Conservation (phyloP, 2,113 vertebrate genomes). For the Nothoprocta pentlandii region DNA sequence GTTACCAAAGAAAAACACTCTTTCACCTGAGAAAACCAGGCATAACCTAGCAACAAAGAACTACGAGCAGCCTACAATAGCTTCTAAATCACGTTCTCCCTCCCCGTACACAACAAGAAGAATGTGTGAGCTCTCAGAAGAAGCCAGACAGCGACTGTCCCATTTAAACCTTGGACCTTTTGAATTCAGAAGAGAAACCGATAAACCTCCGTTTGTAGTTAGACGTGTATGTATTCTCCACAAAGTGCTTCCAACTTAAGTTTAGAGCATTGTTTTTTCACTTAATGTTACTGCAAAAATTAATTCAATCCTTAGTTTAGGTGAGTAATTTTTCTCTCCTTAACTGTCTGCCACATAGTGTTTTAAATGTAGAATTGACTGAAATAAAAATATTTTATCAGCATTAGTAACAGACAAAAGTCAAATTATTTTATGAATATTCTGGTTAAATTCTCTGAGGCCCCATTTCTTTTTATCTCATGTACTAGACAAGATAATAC, state of each 20-base stretch:
- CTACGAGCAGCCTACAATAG: constrained; percentile 90
- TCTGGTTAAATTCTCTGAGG: constrained; percentile 59
- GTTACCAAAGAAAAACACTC: constrained; percentile 59
- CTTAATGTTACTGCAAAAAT: constrained; percentile 32
- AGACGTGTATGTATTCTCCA: constrained; percentile 78
- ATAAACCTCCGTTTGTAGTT: constrained; percentile 89
- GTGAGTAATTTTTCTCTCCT: constrained; percentile 52
- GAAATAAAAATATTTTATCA: constrained; percentile 64
- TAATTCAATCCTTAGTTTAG: constrained; percentile 49
- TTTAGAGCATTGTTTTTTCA: constrained; percentile 40
- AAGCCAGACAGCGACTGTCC: constrained; percentile 85
- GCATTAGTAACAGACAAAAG: constrained; percentile 47
- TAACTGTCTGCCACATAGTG: constrained; percentile 44
- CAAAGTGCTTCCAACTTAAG: constrained; percentile 40
- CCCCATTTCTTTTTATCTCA: constrained; percentile 56
- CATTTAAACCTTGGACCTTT: constrained; percentile 94
- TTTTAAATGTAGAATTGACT: constrained; percentile 73
- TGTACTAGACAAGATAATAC: constrained; percentile 50
- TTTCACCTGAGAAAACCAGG: constrained; percentile 57
- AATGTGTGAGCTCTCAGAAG: constrained; percentile 93
- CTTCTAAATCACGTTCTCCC: constrained; percentile 87
- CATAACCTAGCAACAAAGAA: constrained; percentile 52
- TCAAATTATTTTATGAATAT: constrained; percentile 62
- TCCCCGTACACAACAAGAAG: constrained; percentile 94
- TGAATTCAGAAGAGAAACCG: constrained; percentile 90